Evolutionary conservation across 2,888 invertebrate genomes (phyloP).

Genomic region (Arge pagana): DNA sequence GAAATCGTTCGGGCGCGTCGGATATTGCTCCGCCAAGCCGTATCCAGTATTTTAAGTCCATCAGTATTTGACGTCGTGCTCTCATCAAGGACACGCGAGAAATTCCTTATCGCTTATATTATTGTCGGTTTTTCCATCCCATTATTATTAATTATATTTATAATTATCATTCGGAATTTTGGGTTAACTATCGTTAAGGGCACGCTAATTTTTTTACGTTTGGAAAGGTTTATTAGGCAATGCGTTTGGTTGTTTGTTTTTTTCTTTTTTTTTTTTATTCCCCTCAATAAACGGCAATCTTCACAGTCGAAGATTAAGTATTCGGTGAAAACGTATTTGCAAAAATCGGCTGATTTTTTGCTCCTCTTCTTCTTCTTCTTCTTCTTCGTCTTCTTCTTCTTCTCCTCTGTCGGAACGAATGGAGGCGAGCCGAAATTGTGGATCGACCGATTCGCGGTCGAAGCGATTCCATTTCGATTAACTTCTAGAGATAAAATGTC

Average conservation of each 20-base stretch:
- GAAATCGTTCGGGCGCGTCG: too few species aligned
- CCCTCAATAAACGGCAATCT: constrained; percentile 8
- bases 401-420: too few species aligned
- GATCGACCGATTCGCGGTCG: too few species aligned
- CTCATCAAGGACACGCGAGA: constrained; percentile 5
- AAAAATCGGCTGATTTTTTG: too few species aligned
- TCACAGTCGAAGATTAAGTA: background rate
- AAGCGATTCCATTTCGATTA: too few species aligned
- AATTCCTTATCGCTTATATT: constrained; percentile 8
- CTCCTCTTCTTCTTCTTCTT: too few species aligned
- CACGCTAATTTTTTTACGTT: constrained; percentile 25
- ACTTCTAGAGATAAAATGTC: too few species aligned
- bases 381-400: too few species aligned
- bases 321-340: background rate
- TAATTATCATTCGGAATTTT: constrained; percentile 32
- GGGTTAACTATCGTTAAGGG: constrained; percentile 36
- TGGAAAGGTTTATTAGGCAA: constrained; percentile 35
- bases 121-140: too few species aligned
- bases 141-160: constrained; percentile 13
- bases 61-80: constrained; percentile 18
- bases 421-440: too few species aligned
- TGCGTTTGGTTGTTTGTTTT: constrained; percentile 32
- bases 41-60: constrained; percentile 4
- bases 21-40: too few species aligned
- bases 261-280: constrained; percentile 5